Percentiles rank a stretch among this genome's conserved stretches.
Conservation (phyloP, 2,113 vertebrate genomes). For the Irena cyanogastra region DNA sequence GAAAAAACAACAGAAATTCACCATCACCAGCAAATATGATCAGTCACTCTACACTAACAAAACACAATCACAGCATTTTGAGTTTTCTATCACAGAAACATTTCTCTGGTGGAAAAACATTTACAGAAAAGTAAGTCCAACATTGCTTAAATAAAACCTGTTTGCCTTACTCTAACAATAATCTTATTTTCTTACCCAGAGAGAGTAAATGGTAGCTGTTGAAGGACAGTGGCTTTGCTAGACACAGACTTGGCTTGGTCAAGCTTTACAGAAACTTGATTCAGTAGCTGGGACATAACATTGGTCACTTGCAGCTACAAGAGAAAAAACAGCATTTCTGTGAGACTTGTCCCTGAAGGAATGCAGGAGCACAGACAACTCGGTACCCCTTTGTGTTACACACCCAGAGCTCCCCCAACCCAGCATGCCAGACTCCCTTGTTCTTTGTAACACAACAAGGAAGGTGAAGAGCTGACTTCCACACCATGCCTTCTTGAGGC, state of each 20-base stretch:
- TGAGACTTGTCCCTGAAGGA: not conserved
- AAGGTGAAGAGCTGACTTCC: not conserved
- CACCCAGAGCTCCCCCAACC: not conserved
- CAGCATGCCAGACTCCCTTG: not conserved
- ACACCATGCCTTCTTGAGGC: not conserved
- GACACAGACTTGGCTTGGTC: slow-evolving; percentile 82
- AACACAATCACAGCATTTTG: not conserved
- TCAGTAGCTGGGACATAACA: slow-evolving; percentile 87
- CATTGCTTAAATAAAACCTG: not conserved
- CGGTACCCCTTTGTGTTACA: not conserved
- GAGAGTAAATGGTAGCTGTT: slow-evolving; percentile 78
- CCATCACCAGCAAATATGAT: accelerated
- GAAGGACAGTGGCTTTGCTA: slow-evolving; percentile 84
- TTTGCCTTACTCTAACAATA: not conserved
- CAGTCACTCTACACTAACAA: not conserved
- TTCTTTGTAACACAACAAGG: not conserved
- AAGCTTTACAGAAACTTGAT: slow-evolving; percentile 83
- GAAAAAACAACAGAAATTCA: not conserved
- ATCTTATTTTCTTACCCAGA: slow-evolving; percentile 77
- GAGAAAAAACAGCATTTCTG: not conserved
- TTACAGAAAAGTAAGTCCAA: not conserved
- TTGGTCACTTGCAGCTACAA: slow-evolving; percentile 88
- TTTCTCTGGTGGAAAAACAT: not conserved
- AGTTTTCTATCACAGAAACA: not conserved
- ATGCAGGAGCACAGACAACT: not conserved